phyloP scores from a whole-genome alignment of 1,140 invertebrate species.

The Sycophila sp. region DNA sequence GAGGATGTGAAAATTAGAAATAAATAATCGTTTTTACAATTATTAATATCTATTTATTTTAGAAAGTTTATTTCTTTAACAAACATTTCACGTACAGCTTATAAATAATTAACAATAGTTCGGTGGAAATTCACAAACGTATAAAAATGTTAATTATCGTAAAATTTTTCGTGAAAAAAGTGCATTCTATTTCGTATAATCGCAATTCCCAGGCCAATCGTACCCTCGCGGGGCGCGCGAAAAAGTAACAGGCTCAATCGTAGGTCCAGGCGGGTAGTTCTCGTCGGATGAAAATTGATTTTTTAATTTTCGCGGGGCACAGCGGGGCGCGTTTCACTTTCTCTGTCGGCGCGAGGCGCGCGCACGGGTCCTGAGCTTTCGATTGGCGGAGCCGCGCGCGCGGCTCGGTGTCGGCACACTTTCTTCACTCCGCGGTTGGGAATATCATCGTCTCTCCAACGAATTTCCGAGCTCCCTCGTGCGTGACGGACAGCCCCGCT shows the following conservation, averaged over 20 bases:
- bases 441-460: conserved; percentile 22
- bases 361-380: conserved; percentile 1
- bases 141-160: too few relatives aligned
- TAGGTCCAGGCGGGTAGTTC: too few relatives aligned
- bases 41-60: too few relatives aligned
- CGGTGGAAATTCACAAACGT: too few relatives aligned
- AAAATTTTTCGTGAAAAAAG: too few relatives aligned
- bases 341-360: background rate
- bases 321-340: conserved; percentile 14
- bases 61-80: too few relatives aligned
- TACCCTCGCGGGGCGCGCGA: too few relatives aligned
- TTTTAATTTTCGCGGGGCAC: background rate
- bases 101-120: too few relatives aligned
- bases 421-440: background rate
- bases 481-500: background rate
- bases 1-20: too few relatives aligned
- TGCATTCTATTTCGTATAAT: too few relatives aligned
- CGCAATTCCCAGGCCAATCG: background rate
- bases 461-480: conserved; percentile 16
- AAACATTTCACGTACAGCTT: too few relatives aligned
- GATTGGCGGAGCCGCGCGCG: background rate
- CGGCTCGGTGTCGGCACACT: conserved; percentile 6
- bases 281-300: background rate
- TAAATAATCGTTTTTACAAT: too few relatives aligned
- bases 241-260: background rate